These are phyloP conservation scores for Ochropleura plecta DNA, from an alignment of 2,888 invertebrate genomes.

Conservation along the genomic window DNA sequence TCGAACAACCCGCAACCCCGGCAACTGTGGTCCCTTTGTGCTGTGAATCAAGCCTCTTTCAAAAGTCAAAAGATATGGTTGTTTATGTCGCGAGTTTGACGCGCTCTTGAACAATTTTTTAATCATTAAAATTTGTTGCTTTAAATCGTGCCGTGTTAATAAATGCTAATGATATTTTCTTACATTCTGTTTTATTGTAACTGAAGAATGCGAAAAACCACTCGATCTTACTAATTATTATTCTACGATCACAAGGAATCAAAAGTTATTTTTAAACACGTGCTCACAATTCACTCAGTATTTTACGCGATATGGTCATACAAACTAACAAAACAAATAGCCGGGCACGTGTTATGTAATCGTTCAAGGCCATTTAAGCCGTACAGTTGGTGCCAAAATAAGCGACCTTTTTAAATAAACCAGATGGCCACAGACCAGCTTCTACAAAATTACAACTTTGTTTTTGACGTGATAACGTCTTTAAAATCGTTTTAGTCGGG, in stretches of 20 bases:
- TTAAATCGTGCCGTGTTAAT: background rate
- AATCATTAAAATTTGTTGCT: background rate
- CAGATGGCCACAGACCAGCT: background rate
- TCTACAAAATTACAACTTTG: background rate
- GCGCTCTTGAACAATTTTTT: too few species aligned
- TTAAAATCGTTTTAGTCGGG: too few species aligned
- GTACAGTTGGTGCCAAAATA: slow-evolving; percentile 4
- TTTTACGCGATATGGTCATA: slow-evolving; percentile 24
- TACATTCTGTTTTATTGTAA: background rate
- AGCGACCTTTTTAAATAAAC: slow-evolving; percentile 3
- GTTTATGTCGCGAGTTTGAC: too few species aligned
- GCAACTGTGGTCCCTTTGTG: too few species aligned
- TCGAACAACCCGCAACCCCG: too few species aligned
- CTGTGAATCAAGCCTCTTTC: too few species aligned
- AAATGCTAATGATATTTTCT: background rate
- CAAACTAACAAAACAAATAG: slow-evolving; percentile 27
- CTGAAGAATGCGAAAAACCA: slow-evolving; percentile 5
- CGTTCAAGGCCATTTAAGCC: slow-evolving; percentile 15
- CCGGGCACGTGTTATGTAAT: slow-evolving; percentile 30
- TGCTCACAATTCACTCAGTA: slow-evolving; percentile 13
- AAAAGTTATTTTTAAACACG: slow-evolving; percentile 17
- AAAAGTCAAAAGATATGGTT: too few species aligned
- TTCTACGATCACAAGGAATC: background rate
- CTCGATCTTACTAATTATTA: slow-evolving; percentile 2
- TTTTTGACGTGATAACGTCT: too few species aligned